A percentile compares a stretch with the other conserved stretches of the same genome.
These are phyloP conservation scores for Narcine bancroftii DNA, from an alignment of 2,113 vertebrate genomes.

Conservation along the genomic window DNA sequence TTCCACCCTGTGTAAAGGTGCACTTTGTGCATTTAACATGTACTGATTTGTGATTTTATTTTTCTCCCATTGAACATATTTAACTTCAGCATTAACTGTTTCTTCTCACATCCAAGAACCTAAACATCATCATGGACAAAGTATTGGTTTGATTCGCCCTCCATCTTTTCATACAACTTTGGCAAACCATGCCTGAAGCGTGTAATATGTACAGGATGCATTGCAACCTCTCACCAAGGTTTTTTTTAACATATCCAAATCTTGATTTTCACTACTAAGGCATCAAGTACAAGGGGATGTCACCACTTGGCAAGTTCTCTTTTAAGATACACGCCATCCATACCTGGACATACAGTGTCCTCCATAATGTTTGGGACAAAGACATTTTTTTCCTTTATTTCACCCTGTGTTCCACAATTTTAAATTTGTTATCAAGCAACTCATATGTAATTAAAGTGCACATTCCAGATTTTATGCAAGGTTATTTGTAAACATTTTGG, in stretches of 20 bases:
- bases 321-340: not conserved
- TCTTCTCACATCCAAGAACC: not conserved
- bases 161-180: not conserved
- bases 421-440: no score
- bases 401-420: no score
- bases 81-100: not conserved
- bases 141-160: not conserved
- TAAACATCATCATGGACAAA: not conserved
- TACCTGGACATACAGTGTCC: not conserved
- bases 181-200: not conserved
- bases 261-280: not conserved
- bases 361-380: no score
- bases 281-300: not conserved
- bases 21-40: no score
- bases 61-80: no score
- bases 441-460: no score
- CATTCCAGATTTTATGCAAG: no score
- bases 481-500: no score
- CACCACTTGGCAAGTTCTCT: not conserved
- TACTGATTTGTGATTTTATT: no score
- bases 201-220: not conserved
- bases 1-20: no score
- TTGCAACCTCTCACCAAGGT: not conserved
- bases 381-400: no score
- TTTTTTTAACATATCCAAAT: not conserved